Conservation (phyloP, 2,888 invertebrate species). For the Leptinotarsa tumamoca region DNA sequence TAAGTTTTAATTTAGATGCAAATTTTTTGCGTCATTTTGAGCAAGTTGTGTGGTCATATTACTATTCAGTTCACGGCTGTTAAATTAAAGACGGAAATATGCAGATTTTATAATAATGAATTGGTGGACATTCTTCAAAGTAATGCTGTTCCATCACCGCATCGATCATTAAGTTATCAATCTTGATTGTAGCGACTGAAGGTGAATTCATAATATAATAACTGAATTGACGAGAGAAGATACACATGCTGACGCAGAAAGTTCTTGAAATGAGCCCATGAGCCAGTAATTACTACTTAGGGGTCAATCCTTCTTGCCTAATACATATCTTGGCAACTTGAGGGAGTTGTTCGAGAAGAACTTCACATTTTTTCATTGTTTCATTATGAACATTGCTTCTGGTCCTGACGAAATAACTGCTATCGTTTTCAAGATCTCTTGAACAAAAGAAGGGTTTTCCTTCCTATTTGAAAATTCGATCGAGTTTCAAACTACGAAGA, state of each 20-base stretch:
- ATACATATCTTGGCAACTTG: no score
- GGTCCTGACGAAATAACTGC: no score
- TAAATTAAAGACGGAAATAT: conserved; percentile 45
- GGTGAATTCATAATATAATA: conserved; percentile 29
- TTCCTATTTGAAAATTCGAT: no score
- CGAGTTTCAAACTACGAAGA: no score
- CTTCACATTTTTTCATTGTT: no score
- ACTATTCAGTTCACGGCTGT: conserved; percentile 40
- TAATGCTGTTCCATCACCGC: conserved; percentile 32
- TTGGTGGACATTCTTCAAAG: conserved; percentile 30
- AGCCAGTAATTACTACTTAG: no score
- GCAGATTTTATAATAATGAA: conserved; percentile 44
- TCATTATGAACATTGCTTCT: no score
- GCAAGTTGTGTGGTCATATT: conserved; percentile 46
- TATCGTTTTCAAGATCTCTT: no score
- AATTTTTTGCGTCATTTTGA: conserved; percentile 47
- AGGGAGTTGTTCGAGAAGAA: no score
- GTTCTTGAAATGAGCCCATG: no score
- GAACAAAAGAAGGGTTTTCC: no score
- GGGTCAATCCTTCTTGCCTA: no score
- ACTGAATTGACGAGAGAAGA: neutral
- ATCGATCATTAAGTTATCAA: conserved; percentile 42
- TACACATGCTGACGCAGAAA: neutral
- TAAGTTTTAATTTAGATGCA: conserved; percentile 48
- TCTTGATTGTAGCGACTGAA: conserved; percentile 34